Base-by-base conservation (phyloP, 2,113 vertebrate species). In the Eurypyga helias region DNA sequence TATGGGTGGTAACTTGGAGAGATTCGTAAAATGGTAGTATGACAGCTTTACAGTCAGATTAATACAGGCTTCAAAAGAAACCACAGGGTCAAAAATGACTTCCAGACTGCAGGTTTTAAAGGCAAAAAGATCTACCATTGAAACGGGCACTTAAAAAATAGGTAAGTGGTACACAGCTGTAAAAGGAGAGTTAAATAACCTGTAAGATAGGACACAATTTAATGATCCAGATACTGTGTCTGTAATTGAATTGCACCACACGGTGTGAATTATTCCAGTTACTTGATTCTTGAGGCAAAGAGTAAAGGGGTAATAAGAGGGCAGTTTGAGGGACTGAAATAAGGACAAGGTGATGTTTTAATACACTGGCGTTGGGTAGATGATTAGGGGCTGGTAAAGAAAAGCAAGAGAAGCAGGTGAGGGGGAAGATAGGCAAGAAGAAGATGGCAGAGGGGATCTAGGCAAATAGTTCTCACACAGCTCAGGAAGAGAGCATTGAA, bases 31-130 rank as follows among this genome's bases (percentile, higher is more conserved):
- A 95, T 96, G 84, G 94, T 96, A 97, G 85, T 78, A 77, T 93
- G 97, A 96, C 95, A 98, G 93, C 95, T 98, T 98, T 98, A 97
- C 94, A 91, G 90, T 78, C 14, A 54, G 93, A 88, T 97, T 97
- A 96, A 96, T 98, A 82, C 34, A 72, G 87, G 72, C 93, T 97
- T 97, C 93, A 96, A 91, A 89, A 97, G 93, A 95, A 97, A 95
- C 89, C 52, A 83, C 73, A 87, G 93, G 91, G 95, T 97, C 96
- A 97, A 93, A 96, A 97, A 93, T 79, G 34, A 76, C 82, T 95
- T 95, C 83, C 96, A 94, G 96, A 94, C 90, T 94, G 71, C 60
- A 83, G 76, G 72, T 65, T 94, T 93, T 67, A 46, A 90, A 96
- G 83, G 48, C 67, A 69, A 55, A 69, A 97, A 90, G 83, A 95